Base-by-base conservation (phyloP, 2,113 vertebrate species). In the Salminus brasiliensis region DNA sequence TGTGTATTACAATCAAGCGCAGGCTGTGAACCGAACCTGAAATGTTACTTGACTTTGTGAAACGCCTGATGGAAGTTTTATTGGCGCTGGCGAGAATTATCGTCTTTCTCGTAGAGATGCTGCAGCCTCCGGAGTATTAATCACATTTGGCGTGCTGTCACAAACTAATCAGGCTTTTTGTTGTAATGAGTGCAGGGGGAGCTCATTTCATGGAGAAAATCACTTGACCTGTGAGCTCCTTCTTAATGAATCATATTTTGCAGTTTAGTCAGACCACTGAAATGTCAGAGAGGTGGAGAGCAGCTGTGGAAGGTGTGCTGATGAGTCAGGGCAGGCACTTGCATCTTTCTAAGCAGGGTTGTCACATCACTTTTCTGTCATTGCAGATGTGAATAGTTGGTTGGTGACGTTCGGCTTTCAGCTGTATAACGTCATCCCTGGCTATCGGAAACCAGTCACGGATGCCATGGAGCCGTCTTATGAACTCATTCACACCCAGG, bases 341-440 rank as follows among this genome's bases (percentile, higher is more conserved):
- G 18, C 69, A 67, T 34, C 74, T 49, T 30, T 29, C 21, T 39
- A 45, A 0, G 3, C n/a, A 10, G 10, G 43, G 4, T 34, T 85
- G 39, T 89, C 53, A n/a, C n/a, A 79, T 79, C 25, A 83, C 70
- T 83, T 30, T 88, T 32, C 85, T 90, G 52, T 63, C 30, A 0
- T 86, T 83, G 45, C 92, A 99, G 98, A 99, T 93, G 96, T 99
- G 80, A 98, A 99, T 92, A 99, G 97, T 75, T 99, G 98, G 98
- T 91, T 99, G 81, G 95, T 98, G 85, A 99, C 97, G 29, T 99
- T 99, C 0, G 98, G 97, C 67, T 99, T 99, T 92, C 98, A 99
- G 85, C 91, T 99, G 6, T 97, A 99, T 91, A 99, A 99, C 0
- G 97, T 99, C 80, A 99, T 99, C 81, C 97, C 98, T 0, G 97